phyloP scores from a whole-genome alignment of 2,888 invertebrate genomes.

The Ochropacha duplaris region DNA sequence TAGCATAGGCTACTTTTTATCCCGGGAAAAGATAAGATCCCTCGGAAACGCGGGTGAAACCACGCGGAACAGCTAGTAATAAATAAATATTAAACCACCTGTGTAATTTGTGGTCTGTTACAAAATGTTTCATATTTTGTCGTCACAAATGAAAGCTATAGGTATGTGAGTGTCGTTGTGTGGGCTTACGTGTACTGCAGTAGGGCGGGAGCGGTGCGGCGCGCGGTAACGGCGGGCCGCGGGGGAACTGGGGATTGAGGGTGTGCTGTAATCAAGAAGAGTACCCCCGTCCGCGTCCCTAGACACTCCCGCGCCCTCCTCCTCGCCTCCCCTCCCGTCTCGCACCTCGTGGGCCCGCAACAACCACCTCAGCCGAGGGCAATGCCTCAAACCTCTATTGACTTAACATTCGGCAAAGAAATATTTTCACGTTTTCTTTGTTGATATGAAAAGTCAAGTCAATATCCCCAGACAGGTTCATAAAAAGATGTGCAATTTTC shows the following conservation, averaged over 20 bases:
- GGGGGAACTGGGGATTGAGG: conserved; percentile 49
- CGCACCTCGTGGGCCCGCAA: conserved; percentile 19
- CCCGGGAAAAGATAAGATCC: too few species aligned
- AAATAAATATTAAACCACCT: not conserved
- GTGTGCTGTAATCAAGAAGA: conserved; percentile 82
- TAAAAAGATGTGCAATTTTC: conserved; percentile 20
- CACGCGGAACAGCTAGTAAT: too few species aligned
- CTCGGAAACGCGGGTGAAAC: too few species aligned
- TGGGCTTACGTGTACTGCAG: conserved; percentile 67
- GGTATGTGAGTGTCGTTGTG: conserved; percentile 57
- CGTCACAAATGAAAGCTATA: conserved; percentile 40
- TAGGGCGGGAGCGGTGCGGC: conserved; percentile 38
- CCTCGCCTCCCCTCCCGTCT: conserved; percentile 26
- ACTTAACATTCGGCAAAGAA: conserved; percentile 71
- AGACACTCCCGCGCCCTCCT: conserved; percentile 52
- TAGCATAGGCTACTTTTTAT: too few species aligned
- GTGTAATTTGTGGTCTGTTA: not conserved
- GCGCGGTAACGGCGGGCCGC: conserved; percentile 44
- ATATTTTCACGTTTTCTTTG: conserved; percentile 72
- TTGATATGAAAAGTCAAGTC: conserved; percentile 68
- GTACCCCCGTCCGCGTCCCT: conserved; percentile 79
- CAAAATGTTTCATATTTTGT: not conserved
- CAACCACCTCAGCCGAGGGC: conserved; percentile 54
- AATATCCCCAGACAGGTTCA: conserved; percentile 44
- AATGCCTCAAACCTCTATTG: conserved; percentile 80